phyloP scores from a whole-genome alignment of 2,888 invertebrate species.

The Andrena trimmerana region DNA sequence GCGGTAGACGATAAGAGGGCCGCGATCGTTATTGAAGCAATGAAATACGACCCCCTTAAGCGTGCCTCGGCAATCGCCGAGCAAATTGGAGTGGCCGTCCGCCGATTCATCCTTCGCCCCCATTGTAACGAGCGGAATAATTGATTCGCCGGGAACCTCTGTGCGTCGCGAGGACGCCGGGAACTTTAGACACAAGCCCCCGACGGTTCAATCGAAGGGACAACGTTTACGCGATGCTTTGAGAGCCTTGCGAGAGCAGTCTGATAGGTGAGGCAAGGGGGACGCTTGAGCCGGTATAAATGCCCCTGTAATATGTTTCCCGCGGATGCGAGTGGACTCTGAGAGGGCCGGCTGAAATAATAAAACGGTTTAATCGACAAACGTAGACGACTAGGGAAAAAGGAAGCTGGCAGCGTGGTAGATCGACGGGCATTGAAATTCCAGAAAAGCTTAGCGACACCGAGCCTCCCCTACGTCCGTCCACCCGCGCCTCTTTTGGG shows the following conservation, averaged over 20 bases:
- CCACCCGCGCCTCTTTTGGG: neutral
- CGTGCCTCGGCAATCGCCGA: slow-evolving; percentile 28
- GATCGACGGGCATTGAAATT: slow-evolving; percentile 75
- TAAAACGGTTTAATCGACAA: slow-evolving; percentile 54
- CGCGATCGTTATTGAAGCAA: slow-evolving; percentile 61
- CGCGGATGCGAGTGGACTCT: slow-evolving; percentile 13
- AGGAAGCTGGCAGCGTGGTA: slow-evolving; percentile 23
- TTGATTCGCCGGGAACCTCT: slow-evolving; percentile 55
- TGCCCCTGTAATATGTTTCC: slow-evolving; percentile 64
- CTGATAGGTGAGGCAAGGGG: slow-evolving; percentile 61
- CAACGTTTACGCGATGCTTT: slow-evolving; percentile 41
- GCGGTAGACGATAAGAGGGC: slow-evolving; percentile 36
- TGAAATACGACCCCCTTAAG: slow-evolving; percentile 54
- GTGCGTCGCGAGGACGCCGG: slow-evolving; percentile 29
- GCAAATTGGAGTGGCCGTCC: slow-evolving; percentile 45
- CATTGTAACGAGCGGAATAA: slow-evolving; percentile 56
- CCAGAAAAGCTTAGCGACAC: slow-evolving; percentile 48
- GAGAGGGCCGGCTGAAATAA: neutral
- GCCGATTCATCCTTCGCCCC: slow-evolving; percentile 23
- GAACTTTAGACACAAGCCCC: slow-evolving; percentile 13
- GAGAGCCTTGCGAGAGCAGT: slow-evolving; percentile 27
- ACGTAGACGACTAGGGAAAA: slow-evolving; percentile 18
- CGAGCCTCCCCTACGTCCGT: neutral
- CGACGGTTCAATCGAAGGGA: neutral
- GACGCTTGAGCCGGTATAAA: slow-evolving; percentile 62